A percentile compares a stretch with the other conserved stretches of the same genome.
Conservation (phyloP, 2,888 invertebrate genomes). For the Pseudococcus longispinus region DNA sequence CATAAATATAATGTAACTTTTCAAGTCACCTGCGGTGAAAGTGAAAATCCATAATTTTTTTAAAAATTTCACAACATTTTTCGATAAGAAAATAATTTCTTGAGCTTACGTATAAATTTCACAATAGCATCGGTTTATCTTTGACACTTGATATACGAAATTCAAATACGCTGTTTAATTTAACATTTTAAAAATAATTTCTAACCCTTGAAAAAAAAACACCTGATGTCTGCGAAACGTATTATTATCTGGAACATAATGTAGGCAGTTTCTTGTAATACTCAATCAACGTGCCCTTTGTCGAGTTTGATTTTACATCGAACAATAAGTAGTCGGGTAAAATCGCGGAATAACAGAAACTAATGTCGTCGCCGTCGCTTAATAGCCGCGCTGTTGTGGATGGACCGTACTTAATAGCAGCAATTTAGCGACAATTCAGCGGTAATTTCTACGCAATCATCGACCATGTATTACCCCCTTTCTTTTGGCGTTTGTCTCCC, state of each 20-base stretch:
- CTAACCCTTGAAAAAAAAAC: not conserved
- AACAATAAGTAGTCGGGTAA: not conserved
- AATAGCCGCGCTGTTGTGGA: conserved; percentile 41
- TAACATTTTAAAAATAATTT: not conserved
- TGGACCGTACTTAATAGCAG: conserved; percentile 53
- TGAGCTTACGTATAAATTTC: not conserved
- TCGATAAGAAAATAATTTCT: not conserved
- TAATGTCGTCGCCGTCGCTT: not conserved
- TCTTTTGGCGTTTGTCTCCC: conserved; percentile 9
- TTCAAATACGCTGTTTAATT: not conserved
- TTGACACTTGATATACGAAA: not conserved
- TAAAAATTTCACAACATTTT: not conserved
- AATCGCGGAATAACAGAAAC: conserved; percentile 23
- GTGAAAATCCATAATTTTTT: not conserved
- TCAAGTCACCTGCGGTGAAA: not conserved
- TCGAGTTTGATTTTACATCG: conserved; percentile 11
- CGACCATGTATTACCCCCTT: conserved; percentile 54
- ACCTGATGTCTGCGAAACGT: not conserved
- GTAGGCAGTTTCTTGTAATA: conserved; percentile 11
- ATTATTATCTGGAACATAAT: not conserved
- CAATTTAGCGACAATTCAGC: conserved; percentile 56
- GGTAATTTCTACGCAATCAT: conserved; percentile 55
- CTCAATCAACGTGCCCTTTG: conserved; percentile 32
- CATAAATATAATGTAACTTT: not conserved
- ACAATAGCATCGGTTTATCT: not conserved